Evolutionary conservation across 1,140 invertebrate species (phyloP).

Genomic region (Macrobrachium rosenbergii): DNA sequence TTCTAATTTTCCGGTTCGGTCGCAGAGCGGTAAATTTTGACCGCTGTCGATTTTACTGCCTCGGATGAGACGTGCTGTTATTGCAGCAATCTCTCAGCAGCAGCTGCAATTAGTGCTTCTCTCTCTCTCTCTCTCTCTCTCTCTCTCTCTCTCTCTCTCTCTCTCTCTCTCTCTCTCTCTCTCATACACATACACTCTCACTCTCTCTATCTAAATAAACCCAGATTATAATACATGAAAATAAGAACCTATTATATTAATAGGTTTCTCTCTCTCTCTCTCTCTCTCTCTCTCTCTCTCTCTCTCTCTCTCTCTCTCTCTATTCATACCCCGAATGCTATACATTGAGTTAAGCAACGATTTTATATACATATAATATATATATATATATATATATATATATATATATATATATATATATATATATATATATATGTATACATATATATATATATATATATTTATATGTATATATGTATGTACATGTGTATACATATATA

Average conservation of each 20-base stretch:
- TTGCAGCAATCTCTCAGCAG: background rate
- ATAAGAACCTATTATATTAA: background rate
- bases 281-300: background rate
- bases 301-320: background rate
- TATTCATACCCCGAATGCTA: no score
- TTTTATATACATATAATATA: no score
- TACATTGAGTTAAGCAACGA: no score
- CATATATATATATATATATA: background rate
- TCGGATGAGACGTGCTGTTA: background rate
- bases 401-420: background rate
- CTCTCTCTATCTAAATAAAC: no score
- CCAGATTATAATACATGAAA: background rate
- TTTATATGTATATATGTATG: background rate
- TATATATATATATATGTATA: slow-evolving; percentile 21
- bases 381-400: slow-evolving; percentile 3
- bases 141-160: slow-evolving; percentile 29
- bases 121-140: slow-evolving; percentile 33
- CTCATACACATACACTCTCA: no score
- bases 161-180: slow-evolving; percentile 33
- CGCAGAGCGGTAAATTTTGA: background rate
- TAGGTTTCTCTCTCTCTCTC: background rate
- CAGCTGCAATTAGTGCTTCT: background rate
- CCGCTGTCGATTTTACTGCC: background rate
- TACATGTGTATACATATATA: background rate
- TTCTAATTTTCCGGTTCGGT: no score